Conservation (phyloP, 2,113 vertebrate species). For the Myanophis thanlyinensis region DNA sequence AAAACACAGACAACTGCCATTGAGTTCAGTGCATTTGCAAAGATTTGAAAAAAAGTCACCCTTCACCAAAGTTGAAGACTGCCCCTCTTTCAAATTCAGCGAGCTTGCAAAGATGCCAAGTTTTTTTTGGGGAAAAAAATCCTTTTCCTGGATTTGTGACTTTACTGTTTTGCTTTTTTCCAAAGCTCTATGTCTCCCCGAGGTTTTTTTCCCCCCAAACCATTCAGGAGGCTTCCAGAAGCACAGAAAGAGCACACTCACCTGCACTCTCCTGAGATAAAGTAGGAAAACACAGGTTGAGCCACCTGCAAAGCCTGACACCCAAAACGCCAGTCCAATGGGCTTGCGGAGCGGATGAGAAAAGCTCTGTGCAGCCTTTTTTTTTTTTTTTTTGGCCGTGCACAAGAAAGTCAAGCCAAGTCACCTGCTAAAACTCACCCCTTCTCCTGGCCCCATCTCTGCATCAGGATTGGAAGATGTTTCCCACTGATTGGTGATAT, state of each 20-base stretch:
- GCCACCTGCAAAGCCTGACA: neutral
- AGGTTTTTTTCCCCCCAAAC: neutral
- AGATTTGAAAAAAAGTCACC: neutral
- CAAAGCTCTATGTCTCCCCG: neutral
- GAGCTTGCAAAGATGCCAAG: neutral
- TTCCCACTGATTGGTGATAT: neutral
- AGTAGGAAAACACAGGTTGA: neutral
- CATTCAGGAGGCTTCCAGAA: neutral
- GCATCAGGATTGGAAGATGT: neutral
- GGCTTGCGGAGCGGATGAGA: neutral
- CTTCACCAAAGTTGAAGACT: neutral
- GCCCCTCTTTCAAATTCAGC: neutral
- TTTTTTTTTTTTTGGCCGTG: neutral
- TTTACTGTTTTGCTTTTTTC: neutral
- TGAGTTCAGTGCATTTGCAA: neutral
- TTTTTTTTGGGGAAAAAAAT: neutral
- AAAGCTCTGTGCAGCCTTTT: neutral
- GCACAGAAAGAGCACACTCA: neutral
- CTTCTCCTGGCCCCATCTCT: neutral
- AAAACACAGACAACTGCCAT: neutral
- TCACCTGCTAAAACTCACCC: neutral
- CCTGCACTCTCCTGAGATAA: neutral
- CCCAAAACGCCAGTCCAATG: neutral
- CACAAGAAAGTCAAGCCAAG: neutral
- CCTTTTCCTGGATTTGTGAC: neutral